Conservation (phyloP, 2,888 invertebrate genomes). For the Apotomis betuletana region DNA sequence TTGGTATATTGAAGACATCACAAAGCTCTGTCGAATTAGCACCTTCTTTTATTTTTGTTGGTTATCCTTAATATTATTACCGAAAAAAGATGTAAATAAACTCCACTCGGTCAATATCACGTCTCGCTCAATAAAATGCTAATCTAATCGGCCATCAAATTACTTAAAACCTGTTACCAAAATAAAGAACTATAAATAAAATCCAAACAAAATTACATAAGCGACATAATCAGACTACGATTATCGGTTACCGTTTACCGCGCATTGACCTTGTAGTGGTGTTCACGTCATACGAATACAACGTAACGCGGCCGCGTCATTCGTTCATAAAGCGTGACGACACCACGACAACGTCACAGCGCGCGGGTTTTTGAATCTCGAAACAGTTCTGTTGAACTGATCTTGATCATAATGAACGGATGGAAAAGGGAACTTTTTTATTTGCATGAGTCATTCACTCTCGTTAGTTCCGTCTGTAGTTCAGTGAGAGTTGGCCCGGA, state of each 20-base stretch:
- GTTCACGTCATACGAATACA: constrained; percentile 47
- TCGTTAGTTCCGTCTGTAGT: constrained; percentile 16
- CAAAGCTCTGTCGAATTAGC: no score
- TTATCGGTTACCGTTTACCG: constrained; percentile 41
- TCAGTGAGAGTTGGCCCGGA: neutral
- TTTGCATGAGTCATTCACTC: constrained; percentile 16
- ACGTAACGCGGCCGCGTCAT: constrained; percentile 49
- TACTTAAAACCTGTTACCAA: constrained; percentile 23
- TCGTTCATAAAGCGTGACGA: constrained; percentile 22
- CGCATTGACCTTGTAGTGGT: constrained; percentile 43
- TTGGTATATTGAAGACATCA: no score
- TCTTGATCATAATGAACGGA: constrained; percentile 5
- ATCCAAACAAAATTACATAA: constrained; percentile 52
- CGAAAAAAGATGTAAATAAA: no score
- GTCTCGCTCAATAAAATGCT: neutral
- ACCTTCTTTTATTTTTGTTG: no score
- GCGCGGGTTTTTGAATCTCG: constrained; percentile 46
- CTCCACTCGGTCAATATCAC: neutral
- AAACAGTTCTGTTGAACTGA: constrained; percentile 16
- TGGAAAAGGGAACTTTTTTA: constrained; percentile 25
- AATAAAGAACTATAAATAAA: constrained; percentile 35
- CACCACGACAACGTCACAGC: constrained; percentile 46
- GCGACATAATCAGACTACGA: constrained; percentile 59
- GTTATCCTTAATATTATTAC: no score
- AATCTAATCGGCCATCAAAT: constrained; percentile 10